These are phyloP conservation scores for Coecobrya sp. DNA, from an alignment of 2,888 invertebrate species.

Conservation along the genomic window DNA sequence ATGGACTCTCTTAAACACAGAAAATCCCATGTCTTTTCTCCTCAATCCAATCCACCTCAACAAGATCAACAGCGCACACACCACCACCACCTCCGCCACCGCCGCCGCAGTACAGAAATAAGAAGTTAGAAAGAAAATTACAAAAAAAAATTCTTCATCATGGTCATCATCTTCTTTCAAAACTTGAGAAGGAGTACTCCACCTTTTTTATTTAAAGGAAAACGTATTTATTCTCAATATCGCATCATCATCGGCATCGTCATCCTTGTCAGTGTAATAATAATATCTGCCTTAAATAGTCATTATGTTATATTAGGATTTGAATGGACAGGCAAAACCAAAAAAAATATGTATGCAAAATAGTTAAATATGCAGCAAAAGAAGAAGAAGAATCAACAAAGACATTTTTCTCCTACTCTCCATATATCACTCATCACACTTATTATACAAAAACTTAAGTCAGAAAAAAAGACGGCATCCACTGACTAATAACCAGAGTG, in stretches of 20 bases:
- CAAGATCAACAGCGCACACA: conserved; percentile 32
- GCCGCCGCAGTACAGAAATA: background rate
- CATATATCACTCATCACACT: conserved; percentile 47
- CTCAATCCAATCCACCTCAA: background rate
- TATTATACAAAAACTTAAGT: too few relatives aligned
- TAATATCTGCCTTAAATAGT: conserved; percentile 80
- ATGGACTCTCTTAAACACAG: background rate
- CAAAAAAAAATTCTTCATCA: conserved; percentile 40
- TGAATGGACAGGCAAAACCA: conserved; percentile 45
- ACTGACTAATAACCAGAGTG: too few relatives aligned
- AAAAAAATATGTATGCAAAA: conserved; percentile 51
- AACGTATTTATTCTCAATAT: conserved; percentile 71
- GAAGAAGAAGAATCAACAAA: conserved; percentile 21
- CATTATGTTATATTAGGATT: conserved; percentile 74
- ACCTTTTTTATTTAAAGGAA: conserved; percentile 57
- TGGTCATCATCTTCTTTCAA: conserved; percentile 46
- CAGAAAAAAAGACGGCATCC: too few relatives aligned
- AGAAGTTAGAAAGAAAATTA: conserved; percentile 67
- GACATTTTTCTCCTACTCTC: conserved; percentile 8
- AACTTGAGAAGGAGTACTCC: conserved; percentile 62
- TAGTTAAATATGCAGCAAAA: background rate
- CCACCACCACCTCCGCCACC: background rate
- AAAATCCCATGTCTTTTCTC: conserved; percentile 43
- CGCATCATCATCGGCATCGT: conserved; percentile 8
- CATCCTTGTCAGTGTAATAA: conserved; percentile 56